These are phyloP conservation scores for Pseudoips prasinana DNA, from an alignment of 2,888 invertebrate genomes.

Conservation along the genomic window DNA sequence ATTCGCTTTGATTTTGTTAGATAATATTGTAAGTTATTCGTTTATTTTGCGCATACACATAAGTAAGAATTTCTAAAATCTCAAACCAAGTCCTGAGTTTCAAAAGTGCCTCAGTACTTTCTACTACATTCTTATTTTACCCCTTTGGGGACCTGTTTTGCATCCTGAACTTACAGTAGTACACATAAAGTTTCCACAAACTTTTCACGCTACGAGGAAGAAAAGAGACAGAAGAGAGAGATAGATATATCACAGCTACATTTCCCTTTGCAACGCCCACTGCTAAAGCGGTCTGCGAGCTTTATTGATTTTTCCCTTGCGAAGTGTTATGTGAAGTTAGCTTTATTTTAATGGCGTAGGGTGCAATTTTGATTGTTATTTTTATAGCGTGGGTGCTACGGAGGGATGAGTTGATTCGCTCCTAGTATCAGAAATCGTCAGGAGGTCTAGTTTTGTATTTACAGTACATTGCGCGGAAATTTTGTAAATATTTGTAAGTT, in stretches of 20 bases:
- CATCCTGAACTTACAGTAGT: too few species aligned
- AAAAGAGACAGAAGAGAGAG: slow-evolving; percentile 27
- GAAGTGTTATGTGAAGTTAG: slow-evolving; percentile 12
- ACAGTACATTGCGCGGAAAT: slow-evolving; percentile 14
- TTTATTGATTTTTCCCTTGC: slow-evolving; percentile 49
- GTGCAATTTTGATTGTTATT: slow-evolving; percentile 14
- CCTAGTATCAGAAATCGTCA: slow-evolving; percentile 14
- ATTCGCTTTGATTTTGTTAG: too few species aligned
- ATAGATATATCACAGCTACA: slow-evolving; percentile 31
- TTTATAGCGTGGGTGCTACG: slow-evolving; percentile 7
- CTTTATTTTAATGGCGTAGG: slow-evolving; percentile 10
- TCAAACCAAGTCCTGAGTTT: too few species aligned
- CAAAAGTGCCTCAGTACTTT: background rate
- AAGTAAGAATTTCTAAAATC: too few species aligned
- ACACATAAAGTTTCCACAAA: slow-evolving; percentile 11
- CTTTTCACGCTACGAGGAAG: slow-evolving; percentile 25
- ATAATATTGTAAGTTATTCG: too few species aligned
- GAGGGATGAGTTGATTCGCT: slow-evolving; percentile 15
- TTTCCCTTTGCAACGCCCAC: slow-evolving; percentile 40
- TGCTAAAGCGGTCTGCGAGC: slow-evolving; percentile 50
- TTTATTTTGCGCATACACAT: too few species aligned
- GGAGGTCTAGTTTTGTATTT: slow-evolving; percentile 2
- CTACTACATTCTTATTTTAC: too few species aligned
- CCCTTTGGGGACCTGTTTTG: too few species aligned
- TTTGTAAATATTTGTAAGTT: too few species aligned